A percentile compares a stretch with the other conserved stretches of the same genome.
phyloP scores from a whole-genome alignment of 92 coral and sea anemone genomes.

The Epizoanthus fatuus region DNA sequence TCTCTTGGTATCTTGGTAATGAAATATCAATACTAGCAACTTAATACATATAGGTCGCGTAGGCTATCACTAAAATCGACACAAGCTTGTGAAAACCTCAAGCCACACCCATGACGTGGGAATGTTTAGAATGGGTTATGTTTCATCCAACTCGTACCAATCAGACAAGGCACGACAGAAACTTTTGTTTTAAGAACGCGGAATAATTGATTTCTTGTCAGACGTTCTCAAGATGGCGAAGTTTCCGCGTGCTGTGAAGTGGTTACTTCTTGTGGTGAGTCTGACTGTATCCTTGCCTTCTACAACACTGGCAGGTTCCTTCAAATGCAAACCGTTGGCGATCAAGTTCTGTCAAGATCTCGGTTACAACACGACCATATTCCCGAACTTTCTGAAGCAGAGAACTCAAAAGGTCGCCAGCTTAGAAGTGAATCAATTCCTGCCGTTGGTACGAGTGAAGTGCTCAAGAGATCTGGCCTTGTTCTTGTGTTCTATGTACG shows the following conservation, averaged over 20 bases:
- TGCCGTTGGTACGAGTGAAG: constrained; percentile 36
- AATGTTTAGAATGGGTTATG: constrained; percentile 16
- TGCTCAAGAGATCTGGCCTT: constrained; percentile 59
- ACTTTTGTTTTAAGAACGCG: constrained; percentile 14
- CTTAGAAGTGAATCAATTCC: constrained; percentile 12
- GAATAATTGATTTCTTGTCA: background rate
- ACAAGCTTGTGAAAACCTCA: background rate
- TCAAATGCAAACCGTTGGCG: constrained; percentile 26
- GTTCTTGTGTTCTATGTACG: constrained; percentile 53
- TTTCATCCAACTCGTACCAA: constrained; percentile 14
- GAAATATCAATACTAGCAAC: too few relatives aligned
- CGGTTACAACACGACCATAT: constrained; percentile 51
- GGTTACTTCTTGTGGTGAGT: background rate
- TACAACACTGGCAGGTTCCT: background rate
- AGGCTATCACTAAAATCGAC: constrained; percentile 23
- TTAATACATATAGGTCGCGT: too few relatives aligned
- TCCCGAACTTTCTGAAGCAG: constrained; percentile 64
- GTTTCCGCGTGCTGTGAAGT: background rate
- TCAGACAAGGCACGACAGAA: background rate
- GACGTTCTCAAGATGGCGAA: constrained; percentile 19
- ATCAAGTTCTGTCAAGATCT: constrained; percentile 41
- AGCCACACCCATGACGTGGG: constrained; percentile 21
- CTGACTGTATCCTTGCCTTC: background rate
- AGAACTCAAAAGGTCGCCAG: constrained; percentile 26
- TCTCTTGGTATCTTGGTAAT: too few relatives aligned